phyloP scores from a whole-genome alignment of 2,797 vertebrate genomes.

The Peromyscus aztecus region DNA sequence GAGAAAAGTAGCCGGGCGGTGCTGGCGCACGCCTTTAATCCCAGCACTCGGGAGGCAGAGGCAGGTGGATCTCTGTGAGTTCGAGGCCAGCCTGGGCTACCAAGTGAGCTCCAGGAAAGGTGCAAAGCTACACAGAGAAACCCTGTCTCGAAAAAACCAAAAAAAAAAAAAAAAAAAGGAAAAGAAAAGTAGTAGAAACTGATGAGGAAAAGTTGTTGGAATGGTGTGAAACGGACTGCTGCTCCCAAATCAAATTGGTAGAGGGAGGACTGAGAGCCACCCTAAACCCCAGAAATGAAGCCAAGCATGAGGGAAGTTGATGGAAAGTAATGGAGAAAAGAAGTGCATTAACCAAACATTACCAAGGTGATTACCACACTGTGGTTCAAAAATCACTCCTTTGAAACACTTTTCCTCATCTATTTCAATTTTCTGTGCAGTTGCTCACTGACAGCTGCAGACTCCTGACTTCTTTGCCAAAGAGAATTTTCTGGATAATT shows the following conservation, averaged over 20 bases:
- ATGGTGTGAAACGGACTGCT: slow-evolving; percentile 63
- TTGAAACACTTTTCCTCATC: slow-evolving; percentile 67
- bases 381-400: slow-evolving; percentile 63
- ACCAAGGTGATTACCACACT: slow-evolving; percentile 74
- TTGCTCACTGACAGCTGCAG: slow-evolving; percentile 72
- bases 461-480: slow-evolving; percentile 43
- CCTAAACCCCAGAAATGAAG: slow-evolving; percentile 53
- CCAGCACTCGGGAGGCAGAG: too few species aligned
- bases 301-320: slow-evolving; percentile 75
- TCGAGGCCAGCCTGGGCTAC: too few species aligned
- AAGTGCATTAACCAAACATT: slow-evolving; percentile 75
- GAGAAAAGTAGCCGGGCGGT: slow-evolving; percentile 42
- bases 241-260: slow-evolving; percentile 37
- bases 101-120: too few species aligned
- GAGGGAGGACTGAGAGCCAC: not conserved
- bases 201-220: slow-evolving; percentile 57
- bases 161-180: too few species aligned
- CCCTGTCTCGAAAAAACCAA: too few species aligned
- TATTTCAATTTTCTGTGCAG: slow-evolving; percentile 81
- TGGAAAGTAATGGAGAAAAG: slow-evolving; percentile 80
- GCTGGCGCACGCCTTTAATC: too few species aligned
- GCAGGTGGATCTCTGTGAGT: too few species aligned
- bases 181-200: slow-evolving; percentile 50
- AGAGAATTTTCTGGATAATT: slow-evolving; percentile 42
- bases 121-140: too few species aligned